These are phyloP conservation scores for Percopsis transmontana DNA, from an alignment of 2,113 vertebrate species.

Conservation along the genomic window DNA sequence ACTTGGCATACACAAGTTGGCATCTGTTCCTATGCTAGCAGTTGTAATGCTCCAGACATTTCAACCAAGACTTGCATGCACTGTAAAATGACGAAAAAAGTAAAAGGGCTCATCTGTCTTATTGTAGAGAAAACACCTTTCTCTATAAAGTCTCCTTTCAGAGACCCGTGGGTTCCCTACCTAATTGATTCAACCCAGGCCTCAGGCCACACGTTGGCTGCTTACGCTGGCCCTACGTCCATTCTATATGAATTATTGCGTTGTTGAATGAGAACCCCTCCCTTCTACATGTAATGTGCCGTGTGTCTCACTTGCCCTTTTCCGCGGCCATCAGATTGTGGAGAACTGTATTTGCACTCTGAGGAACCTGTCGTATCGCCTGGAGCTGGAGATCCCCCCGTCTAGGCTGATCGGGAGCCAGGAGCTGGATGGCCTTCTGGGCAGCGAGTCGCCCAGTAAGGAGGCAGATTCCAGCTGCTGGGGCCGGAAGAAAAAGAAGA, in stretches of 20 bases:
- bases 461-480: slow-evolving; percentile 93
- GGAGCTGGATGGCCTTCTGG: slow-evolving; percentile 88
- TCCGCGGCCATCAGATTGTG: slow-evolving; percentile 83
- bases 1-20: not conserved
- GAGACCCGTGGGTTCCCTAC: slow-evolving; percentile 29
- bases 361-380: slow-evolving; percentile 93
- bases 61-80: slow-evolving; percentile 8
- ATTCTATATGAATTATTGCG: slow-evolving; percentile 26
- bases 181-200: slow-evolving; percentile 45
- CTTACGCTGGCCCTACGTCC: slow-evolving; percentile 13
- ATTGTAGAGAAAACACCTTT: slow-evolving; percentile 5
- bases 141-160: slow-evolving; percentile 32
- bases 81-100: slow-evolving; percentile 7
- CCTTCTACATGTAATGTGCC: not conserved
- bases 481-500: slow-evolving; percentile 98
- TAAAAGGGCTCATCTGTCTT: slow-evolving; percentile 25
- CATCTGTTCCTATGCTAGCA: not conserved
- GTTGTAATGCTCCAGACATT: not conserved
- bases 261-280: slow-evolving; percentile 31
- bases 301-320: not conserved
- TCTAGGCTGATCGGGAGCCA: slow-evolving; percentile 84
- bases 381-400: slow-evolving; percentile 93
- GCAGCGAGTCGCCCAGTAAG: slow-evolving; percentile 89
- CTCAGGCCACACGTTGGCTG: slow-evolving; percentile 19
- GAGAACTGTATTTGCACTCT: slow-evolving; percentile 98